Evolutionary conservation across 1,140 invertebrate genomes (phyloP).

Genomic region (Semibalanus balanoides): DNA sequence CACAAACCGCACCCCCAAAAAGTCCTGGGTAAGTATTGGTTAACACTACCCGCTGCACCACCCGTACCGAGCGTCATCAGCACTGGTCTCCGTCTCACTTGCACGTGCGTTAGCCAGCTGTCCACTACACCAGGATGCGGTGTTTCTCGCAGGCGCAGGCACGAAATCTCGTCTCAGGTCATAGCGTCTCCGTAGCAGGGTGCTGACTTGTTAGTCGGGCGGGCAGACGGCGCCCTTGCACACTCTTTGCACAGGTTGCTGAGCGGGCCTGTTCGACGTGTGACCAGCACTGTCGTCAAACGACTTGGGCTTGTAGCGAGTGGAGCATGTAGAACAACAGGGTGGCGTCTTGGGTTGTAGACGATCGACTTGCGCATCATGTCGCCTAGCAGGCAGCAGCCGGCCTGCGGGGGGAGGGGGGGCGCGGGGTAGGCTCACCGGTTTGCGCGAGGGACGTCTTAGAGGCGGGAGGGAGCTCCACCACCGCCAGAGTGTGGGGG

Average conservation of each 20-base stretch:
- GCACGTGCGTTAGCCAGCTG: no score
- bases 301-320: conserved; percentile 49
- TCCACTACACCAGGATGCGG: conserved; percentile 66
- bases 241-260: conserved; percentile 59
- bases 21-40: no score
- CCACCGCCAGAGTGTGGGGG: no score
- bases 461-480: no score
- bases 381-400: conserved; percentile 38
- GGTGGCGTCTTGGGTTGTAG: conserved; percentile 64
- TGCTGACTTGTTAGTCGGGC: conserved; percentile 59
- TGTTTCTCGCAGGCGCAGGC: conserved; percentile 69
- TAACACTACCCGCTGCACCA: no score
- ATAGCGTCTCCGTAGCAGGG: conserved; percentile 66
- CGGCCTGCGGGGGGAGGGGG: conserved; percentile 14
- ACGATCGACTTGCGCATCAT: conserved; percentile 67
- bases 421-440: no score
- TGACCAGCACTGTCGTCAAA: conserved; percentile 34
- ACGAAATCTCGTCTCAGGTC: conserved; percentile 65
- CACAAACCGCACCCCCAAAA: no score
- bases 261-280: conserved; percentile 47
- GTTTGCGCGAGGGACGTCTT: no score
- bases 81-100: no score
- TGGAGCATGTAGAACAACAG: conserved; percentile 68
- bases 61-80: no score
- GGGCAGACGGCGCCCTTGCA: conserved; percentile 49